Evolutionary conservation across 2,797 vertebrate genomes (phyloP).

Genomic region (Brotogeris chrysoptera): DNA sequence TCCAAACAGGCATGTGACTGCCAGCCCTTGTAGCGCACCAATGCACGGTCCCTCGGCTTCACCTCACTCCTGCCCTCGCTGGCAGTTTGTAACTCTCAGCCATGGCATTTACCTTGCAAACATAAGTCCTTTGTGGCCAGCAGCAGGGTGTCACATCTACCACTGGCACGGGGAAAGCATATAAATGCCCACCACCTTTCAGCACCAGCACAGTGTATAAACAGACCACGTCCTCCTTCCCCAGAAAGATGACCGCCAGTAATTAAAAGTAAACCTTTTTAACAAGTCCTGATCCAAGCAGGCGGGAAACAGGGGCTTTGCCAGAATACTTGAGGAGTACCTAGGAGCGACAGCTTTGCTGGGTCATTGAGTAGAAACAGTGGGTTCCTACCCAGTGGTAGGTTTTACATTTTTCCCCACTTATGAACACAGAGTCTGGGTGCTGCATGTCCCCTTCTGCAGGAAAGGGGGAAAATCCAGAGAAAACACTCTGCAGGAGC

Average conservation of each 20-base stretch:
- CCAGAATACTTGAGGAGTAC: background rate
- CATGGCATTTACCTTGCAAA: background rate
- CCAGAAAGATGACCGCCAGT: background rate
- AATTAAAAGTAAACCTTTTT: background rate
- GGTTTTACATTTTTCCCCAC: background rate
- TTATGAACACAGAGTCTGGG: rapidly evolving
- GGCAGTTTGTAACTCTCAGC: background rate
- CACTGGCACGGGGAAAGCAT: rapidly evolving
- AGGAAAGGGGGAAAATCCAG: background rate
- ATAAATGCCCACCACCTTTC: background rate
- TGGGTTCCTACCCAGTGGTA: background rate
- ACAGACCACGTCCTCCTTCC: rapidly evolving
- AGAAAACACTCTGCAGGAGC: background rate
- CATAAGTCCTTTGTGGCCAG: slow-evolving; percentile 2
- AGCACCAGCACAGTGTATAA: rapidly evolving
- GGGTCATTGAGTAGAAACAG: background rate
- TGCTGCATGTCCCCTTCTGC: rapidly evolving
- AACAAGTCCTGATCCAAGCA: background rate
- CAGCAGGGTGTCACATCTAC: slow-evolving; percentile 18
- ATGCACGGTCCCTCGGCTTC: rapidly evolving
- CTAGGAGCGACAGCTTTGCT: background rate
- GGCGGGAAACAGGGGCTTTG: background rate
- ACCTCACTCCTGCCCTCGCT: background rate
- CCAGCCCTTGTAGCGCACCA: background rate
- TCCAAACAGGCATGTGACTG: background rate